Percentiles rank a stretch among this genome's conserved stretches.
Evolutionary conservation across 1,140 invertebrate species (phyloP).

Genomic region (Oppia nitens): DNA sequence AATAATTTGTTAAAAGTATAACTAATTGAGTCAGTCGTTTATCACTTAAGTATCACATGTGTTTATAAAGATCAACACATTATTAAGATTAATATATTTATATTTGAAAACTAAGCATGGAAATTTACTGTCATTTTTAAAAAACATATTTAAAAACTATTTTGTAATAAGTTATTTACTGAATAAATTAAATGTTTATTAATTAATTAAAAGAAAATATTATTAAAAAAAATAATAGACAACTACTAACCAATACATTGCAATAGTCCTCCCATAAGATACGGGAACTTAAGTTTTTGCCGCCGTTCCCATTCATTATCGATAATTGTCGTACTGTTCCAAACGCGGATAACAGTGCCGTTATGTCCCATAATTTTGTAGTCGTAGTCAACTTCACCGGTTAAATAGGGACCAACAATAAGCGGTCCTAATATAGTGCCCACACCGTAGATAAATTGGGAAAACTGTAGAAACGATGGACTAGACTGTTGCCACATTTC

Average conservation of each 20-base stretch:
- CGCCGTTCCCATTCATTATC: not conserved
- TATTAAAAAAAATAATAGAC: too few species aligned
- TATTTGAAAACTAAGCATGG: not conserved
- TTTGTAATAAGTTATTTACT: too few species aligned
- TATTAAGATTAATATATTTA: not conserved
- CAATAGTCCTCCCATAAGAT: not conserved
- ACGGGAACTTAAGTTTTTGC: not conserved
- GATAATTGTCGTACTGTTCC: too few species aligned
- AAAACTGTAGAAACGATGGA: constrained; percentile 10
- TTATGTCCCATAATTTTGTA: not conserved
- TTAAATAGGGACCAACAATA: constrained; percentile 10
- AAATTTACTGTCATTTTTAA: not conserved
- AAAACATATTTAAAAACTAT: too few species aligned
- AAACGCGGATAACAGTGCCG: not conserved
- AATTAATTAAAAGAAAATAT: too few species aligned
- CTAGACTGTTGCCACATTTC: constrained; percentile 8
- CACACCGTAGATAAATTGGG: constrained; percentile 10
- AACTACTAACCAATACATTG: not conserved
- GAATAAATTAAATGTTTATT: too few species aligned
- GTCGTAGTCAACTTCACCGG: not conserved
- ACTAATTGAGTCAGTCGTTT: too few species aligned
- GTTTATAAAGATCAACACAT: not conserved
- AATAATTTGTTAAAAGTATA: too few species aligned
- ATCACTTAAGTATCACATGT: not conserved
- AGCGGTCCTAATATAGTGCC: constrained; percentile 12